Percentiles rank a stretch among this genome's conserved stretches.
phyloP scores from a whole-genome alignment of 2,888 invertebrate genomes.

The Gryllus longicercus region DNA sequence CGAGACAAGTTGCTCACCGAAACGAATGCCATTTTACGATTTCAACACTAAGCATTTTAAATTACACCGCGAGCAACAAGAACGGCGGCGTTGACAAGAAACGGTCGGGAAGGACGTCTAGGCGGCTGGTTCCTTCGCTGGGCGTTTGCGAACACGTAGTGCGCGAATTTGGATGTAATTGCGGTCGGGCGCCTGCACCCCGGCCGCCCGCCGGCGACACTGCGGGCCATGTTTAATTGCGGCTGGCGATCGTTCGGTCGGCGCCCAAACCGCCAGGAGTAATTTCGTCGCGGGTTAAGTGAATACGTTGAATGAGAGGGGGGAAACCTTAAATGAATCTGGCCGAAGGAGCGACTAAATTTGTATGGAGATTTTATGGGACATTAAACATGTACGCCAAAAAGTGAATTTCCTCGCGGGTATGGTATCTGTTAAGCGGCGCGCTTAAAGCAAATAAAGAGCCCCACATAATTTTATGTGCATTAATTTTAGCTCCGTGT shows the following conservation, averaged over 20 bases:
- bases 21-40: constrained; percentile 17
- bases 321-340: neutral
- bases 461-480: neutral
- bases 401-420: constrained; percentile 8
- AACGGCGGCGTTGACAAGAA: neutral
- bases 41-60: constrained; percentile 17
- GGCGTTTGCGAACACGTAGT: neutral
- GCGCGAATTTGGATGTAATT: neutral
- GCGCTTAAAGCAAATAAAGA: constrained; percentile 6
- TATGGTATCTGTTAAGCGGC: neutral
- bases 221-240: neutral
- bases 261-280: neutral
- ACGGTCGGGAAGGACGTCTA: neutral
- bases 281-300: constrained; percentile 4
- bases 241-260: neutral
- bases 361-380: constrained; percentile 10
- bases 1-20: constrained; percentile 17
- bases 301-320: neutral
- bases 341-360: neutral
- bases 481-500: constrained; percentile 4
- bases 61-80: neutral
- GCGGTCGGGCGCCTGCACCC: neutral
- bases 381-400: constrained; percentile 7
- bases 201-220: neutral
- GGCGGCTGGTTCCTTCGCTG: neutral